These are phyloP conservation scores for Dasypus novemcinctus DNA, from an alignment of 2,113 vertebrate species.

Conservation along the genomic window DNA sequence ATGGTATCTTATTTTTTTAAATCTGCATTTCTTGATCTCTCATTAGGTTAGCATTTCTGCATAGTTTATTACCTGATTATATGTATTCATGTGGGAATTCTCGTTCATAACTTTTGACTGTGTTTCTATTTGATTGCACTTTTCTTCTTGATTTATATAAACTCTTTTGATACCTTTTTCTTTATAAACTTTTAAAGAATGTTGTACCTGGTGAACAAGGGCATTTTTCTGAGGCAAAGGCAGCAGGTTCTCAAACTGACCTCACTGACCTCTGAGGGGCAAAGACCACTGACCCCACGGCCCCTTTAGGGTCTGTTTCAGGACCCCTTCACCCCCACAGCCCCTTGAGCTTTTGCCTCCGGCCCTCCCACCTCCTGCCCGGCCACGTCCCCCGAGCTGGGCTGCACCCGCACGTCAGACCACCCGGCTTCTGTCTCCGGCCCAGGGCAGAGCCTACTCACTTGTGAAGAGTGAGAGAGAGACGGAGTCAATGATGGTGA, in stretches of 20 bases:
- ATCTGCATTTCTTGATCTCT: no score
- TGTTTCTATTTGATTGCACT: no score
- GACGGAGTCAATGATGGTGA: slow-evolving; percentile 88
- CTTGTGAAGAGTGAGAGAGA: slow-evolving; percentile 93
- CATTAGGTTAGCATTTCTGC: no score
- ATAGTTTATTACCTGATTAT: no score
- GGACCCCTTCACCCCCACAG: fast-evolving
- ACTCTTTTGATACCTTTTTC: no score
- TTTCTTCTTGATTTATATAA: no score
- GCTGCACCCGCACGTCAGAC: neutral
- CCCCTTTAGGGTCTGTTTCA: neutral
- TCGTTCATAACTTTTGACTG: no score
- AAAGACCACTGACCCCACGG: neutral
- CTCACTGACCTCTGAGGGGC: neutral
- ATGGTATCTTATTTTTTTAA: no score
- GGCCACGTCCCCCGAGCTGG: neutral
- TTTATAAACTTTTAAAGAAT: no score
- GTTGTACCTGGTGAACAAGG: neutral
- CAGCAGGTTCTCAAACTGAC: neutral
- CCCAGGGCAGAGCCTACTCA: slow-evolving; percentile 82
- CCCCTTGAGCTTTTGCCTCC: neutral
- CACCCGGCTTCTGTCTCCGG: neutral
- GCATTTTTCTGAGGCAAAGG: neutral
- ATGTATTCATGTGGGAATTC: no score
- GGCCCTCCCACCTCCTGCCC: neutral